Conservation (phyloP, 2,888 invertebrate genomes). For the Dorcus parallelipipedus region DNA sequence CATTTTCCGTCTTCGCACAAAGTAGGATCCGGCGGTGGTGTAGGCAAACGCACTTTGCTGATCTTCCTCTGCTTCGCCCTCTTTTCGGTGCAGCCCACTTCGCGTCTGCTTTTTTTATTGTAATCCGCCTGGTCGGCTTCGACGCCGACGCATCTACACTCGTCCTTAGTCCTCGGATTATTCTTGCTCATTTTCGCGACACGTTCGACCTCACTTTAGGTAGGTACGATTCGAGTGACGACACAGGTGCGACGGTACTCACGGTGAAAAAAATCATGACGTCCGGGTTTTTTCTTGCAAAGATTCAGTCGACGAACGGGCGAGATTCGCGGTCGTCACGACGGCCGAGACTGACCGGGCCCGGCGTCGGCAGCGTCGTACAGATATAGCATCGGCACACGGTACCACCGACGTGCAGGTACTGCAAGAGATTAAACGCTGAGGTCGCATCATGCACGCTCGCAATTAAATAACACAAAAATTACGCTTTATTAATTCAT, state of each 20-base stretch:
- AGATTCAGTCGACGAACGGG: background rate
- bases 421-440: slow-evolving; percentile 1
- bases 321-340: slow-evolving; percentile 27
- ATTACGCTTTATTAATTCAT: background rate
- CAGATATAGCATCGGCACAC: slow-evolving; percentile 41
- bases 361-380: slow-evolving; percentile 31
- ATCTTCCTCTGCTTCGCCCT: slow-evolving; percentile 26
- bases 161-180: too few species aligned
- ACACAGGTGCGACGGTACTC: too few species aligned
- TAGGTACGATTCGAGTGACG: too few species aligned
- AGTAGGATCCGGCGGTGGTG: slow-evolving; percentile 49
- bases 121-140: background rate
- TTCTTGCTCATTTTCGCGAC: too few species aligned
- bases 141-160: too few species aligned
- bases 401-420: slow-evolving; percentile 30
- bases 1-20: slow-evolving; percentile 30
- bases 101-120: slow-evolving; percentile 23
- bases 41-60: slow-evolving; percentile 42
- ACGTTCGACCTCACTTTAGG: too few species aligned
- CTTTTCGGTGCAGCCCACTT: slow-evolving; percentile 13
- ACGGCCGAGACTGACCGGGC: slow-evolving; percentile 40
- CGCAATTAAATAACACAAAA: background rate
- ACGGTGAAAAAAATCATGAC: too few species aligned
- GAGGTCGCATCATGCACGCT: background rate
- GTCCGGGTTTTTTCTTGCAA: too few species aligned